phyloP scores from a whole-genome alignment of 1,140 invertebrate genomes.

The honey bee (Apis mellifera) region Amel_HAv3.1 CM009936.2:3498001-3498500 shows the following conservation, averaged over 20 bases:
- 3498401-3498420: not conserved
- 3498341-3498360: slow-evolving; percentile 1
- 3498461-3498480: not conserved
- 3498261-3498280: not conserved
- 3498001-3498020: not conserved
- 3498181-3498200: slow-evolving; percentile 29
- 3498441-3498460: not conserved
- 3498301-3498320: not conserved
- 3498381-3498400: not conserved
- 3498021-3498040: slow-evolving; percentile 7
- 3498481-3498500: too few species aligned
- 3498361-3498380: slow-evolving; percentile 9
- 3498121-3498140: slow-evolving; percentile 32
- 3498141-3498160: slow-evolving; percentile 25
- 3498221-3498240: not conserved
- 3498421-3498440: not conserved
- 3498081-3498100: slow-evolving; percentile 2
- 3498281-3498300: slow-evolving; percentile 21
- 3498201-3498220: slow-evolving; percentile 10
- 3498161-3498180: slow-evolving; percentile 50
- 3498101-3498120: slow-evolving; percentile 21
- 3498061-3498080: slow-evolving; percentile 38
- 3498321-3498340: not conserved
- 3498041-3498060: slow-evolving; percentile 10
- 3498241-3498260: slow-evolving; percentile 22